phyloP scores from a whole-genome alignment of 2,113 vertebrate genomes.

The Paraplagusia blochii region DNA sequence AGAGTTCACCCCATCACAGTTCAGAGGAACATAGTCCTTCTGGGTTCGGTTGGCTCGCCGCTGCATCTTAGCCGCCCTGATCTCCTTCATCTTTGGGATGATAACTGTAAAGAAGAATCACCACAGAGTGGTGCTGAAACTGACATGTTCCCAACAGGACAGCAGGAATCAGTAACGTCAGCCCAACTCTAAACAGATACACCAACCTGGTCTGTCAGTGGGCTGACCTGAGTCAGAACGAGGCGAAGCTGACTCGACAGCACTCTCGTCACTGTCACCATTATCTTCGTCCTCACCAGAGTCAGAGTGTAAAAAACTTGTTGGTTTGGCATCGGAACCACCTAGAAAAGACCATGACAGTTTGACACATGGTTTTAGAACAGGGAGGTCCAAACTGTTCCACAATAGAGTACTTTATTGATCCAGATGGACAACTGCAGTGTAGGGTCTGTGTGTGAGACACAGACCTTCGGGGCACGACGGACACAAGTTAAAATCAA shows the following conservation, averaged over 20 bases:
- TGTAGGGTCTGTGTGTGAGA: no score
- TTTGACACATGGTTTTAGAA: no score
- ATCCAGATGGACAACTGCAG: no score
- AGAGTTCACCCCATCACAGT: conserved; percentile 43
- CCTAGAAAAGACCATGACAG: no score
- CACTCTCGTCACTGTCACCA: conserved; percentile 6
- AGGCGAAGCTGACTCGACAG: conserved; percentile 20
- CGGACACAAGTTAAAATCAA: no score
- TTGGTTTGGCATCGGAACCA: no score
- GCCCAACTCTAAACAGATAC: no score
- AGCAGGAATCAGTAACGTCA: no score
- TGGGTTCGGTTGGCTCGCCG: conserved; percentile 70
- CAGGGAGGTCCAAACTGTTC: no score
- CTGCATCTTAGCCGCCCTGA: conserved; percentile 76
- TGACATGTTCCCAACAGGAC: background rate
- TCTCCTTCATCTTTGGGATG: conserved; percentile 72
- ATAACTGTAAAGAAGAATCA: conserved; percentile 56
- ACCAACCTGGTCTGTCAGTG: conserved; percentile 58
- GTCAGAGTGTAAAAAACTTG: no score
- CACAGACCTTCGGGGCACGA: no score
- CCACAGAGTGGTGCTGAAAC: background rate
- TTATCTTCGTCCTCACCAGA: conserved; percentile 19
- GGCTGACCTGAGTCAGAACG: conserved; percentile 53
- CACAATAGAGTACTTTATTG: no score
- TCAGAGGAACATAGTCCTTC: conserved; percentile 82